Conservation (phyloP, 2,113 vertebrate species). For the Lasiurus borealis region DNA sequence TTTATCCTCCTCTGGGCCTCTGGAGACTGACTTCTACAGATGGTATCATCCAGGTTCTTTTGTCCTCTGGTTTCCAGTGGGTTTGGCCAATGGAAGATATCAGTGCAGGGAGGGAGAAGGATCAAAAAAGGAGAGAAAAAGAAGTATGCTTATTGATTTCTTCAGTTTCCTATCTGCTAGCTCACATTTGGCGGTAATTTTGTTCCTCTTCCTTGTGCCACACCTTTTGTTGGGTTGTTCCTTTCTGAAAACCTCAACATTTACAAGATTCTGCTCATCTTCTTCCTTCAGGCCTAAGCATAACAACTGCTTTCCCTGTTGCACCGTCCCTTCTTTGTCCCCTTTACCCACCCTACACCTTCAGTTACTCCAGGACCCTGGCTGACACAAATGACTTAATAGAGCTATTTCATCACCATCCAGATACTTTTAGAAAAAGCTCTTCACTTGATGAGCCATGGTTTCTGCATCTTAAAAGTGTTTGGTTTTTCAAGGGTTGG, state of each 20-base stretch:
- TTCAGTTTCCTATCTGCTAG: neutral
- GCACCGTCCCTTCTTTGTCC: neutral
- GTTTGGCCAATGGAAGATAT: neutral
- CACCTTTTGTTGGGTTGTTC: neutral
- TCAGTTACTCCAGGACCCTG: neutral
- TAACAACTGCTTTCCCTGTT: neutral
- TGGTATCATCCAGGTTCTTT: neutral
- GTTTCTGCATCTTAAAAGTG: neutral
- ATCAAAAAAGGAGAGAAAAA: neutral
- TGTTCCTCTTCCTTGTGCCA: neutral
- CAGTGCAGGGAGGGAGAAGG: neutral
- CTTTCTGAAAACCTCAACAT: neutral
- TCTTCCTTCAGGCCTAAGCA: neutral
- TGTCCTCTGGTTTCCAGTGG: neutral
- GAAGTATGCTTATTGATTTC: neutral
- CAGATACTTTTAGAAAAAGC: neutral
- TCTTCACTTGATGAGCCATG: neutral
- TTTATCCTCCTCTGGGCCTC: neutral
- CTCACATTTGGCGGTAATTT: neutral
- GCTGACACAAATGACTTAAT: neutral
- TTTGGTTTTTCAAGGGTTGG: neutral
- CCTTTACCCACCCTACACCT: neutral
- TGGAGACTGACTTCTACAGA: neutral
- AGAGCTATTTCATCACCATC: neutral
- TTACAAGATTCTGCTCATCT: constrained; percentile 1